Evolutionary conservation across 1,140 invertebrate species (phyloP).

Genomic region (Ostrea edulis): DNA sequence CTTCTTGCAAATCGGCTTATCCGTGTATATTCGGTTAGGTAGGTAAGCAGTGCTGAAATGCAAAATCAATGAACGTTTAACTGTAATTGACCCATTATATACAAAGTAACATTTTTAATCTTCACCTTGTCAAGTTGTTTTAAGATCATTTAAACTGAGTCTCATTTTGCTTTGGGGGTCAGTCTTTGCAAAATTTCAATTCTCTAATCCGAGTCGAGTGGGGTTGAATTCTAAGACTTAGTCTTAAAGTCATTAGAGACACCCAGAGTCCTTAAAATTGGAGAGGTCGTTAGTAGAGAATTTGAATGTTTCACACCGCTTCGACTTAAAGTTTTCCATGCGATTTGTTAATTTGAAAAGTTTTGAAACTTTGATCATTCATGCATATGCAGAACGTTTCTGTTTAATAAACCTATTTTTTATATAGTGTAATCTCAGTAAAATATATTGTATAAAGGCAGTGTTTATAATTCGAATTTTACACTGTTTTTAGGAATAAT

Average conservation of each 20-base stretch:
- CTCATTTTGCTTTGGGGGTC: neutral
- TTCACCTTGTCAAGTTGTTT: constrained; percentile 23
- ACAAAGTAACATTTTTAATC: constrained; percentile 20
- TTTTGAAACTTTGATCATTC: constrained; percentile 38
- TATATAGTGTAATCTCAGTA: neutral
- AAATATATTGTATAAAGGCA: too few species aligned
- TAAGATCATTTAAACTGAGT: constrained; percentile 12
- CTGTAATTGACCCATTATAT: constrained; percentile 32
- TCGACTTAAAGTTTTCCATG: constrained; percentile 18
- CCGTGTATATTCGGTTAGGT: neutral
- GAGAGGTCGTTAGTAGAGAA: constrained; percentile 24
- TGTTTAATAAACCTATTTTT: neutral
- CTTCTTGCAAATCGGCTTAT: constrained; percentile 1
- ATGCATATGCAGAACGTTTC: neutral
- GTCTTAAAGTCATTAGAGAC: constrained; percentile 34
- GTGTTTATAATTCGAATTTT: too few species aligned
- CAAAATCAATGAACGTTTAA: constrained; percentile 30
- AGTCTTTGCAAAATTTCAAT: constrained; percentile 17
- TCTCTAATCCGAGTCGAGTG: constrained; percentile 26
- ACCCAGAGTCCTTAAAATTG: constrained; percentile 14
- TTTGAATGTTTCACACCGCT: constrained; percentile 34
- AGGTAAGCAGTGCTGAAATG: constrained; percentile 14
- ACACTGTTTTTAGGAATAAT: too few species aligned
- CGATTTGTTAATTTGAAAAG: constrained; percentile 32
- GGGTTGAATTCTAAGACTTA: constrained; percentile 9